Evolutionary conservation across 2,113 vertebrate species (phyloP).

Genomic region (Fregata magnificens): DNA sequence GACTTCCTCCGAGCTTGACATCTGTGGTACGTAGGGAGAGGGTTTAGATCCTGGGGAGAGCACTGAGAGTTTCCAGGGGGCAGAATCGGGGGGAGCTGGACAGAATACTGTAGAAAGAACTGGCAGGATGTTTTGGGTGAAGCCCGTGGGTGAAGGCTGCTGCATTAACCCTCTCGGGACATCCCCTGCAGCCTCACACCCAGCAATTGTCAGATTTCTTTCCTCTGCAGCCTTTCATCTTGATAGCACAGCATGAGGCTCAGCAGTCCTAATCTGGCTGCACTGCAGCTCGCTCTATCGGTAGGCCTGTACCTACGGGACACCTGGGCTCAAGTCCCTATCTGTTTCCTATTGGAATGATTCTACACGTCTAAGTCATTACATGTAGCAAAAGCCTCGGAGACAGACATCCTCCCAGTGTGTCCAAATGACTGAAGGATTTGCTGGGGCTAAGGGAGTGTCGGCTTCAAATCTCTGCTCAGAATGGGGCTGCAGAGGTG

Average conservation of each 20-base stretch:
- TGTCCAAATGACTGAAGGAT: neutral
- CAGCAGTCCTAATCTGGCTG: neutral
- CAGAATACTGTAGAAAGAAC: neutral
- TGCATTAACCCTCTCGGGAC: neutral
- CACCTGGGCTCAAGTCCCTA: neutral
- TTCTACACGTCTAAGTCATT: neutral
- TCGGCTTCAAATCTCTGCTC: too few species aligned
- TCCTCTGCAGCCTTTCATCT: neutral
- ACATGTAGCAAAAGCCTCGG: neutral
- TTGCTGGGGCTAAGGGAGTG: neutral
- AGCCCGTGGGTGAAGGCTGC: neutral
- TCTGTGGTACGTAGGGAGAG: neutral
- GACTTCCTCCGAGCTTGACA: accelerated
- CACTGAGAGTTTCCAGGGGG: too few species aligned
- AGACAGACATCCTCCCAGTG: neutral
- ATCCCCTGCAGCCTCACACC: neutral
- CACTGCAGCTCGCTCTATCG: accelerated
- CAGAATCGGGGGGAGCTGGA: neutral
- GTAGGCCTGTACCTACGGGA: neutral
- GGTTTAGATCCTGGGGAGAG: neutral
- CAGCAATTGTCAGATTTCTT: accelerated
- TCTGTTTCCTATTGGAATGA: neutral
- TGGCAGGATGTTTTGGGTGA: neutral
- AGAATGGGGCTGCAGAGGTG: neutral
- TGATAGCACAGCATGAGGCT: neutral